Evolutionary conservation across 2,113 vertebrate genomes (phyloP), one percentile per base, ranked within the genome.

Genomic region (Boleophthalmus pectinirostris): DNA sequence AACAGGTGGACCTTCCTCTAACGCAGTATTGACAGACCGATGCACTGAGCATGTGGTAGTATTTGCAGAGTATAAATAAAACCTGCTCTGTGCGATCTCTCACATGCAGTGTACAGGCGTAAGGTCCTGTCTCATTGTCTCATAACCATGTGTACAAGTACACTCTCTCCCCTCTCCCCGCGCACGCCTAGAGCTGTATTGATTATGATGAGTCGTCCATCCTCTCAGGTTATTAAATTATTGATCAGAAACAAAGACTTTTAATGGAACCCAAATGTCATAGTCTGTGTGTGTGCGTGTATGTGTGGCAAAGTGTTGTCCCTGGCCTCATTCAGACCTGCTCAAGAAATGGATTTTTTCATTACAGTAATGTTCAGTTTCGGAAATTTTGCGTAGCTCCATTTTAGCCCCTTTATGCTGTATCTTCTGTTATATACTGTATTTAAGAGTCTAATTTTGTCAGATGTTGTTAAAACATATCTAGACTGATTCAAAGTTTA

Each of bases 171-270:
- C 20, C 56, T 20, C 15, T 47, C 43, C 49, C 21, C 9, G 12
- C 54, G 33, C 70, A 73, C 69, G 33, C 49, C 73, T 51, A 72
- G 9, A 65, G 66, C 68, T 65, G 61, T 91, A 91, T 92, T 87
- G 92, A 92, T 92, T 88, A 90, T 84, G 90, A 92, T 92, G 86
- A 91, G 84, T 81, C 85, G 72, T 87, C 88, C 83, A 92, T 93
- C 88, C 86, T 92, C 84, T 92, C 88, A 89, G 83, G 79, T 93
- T 92, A 93, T 91, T 93, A 90, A 91, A 92, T 92, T 93, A 93
- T 93, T 92, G 92, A 93, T 93, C 75, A 86, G 79, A 84, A 82
- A 85, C 82, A 80, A 88, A 90, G 75, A 85, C 75, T 86, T 82
- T 83, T 84, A 88, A 89, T 86, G 74, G 77, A 83, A 81, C 82